Percentiles rank a stretch among this genome's conserved stretches.
phyloP scores from a whole-genome alignment of 2,797 vertebrate species.

The Philypnodon macrostomus region DNA sequence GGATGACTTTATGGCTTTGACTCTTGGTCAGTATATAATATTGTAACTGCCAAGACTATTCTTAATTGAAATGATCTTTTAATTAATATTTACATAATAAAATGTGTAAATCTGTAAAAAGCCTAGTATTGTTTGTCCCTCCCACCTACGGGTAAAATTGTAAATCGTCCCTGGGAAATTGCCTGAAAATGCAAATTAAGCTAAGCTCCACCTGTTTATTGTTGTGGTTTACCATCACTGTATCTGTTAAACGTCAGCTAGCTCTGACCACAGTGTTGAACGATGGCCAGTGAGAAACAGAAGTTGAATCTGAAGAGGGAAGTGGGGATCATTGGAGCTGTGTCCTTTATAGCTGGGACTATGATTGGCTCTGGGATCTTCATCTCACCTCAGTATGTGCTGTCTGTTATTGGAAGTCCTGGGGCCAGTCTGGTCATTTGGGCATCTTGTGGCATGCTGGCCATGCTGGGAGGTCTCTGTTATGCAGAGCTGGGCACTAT shows the following conservation, averaged over 20 bases:
- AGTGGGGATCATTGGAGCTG: constrained; percentile 75
- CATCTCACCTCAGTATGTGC: constrained; percentile 82
- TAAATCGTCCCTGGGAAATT: constrained; percentile 7
- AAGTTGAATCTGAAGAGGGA: constrained; percentile 77
- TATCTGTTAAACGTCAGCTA: too few relatives aligned
- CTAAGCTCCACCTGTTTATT: too few relatives aligned
- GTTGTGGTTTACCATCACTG: too few relatives aligned
- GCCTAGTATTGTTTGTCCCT: too few relatives aligned
- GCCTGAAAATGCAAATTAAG: too few relatives aligned
- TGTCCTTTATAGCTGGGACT: constrained; percentile 83
- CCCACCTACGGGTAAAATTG: neutral
- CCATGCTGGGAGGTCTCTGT: constrained; percentile 77
- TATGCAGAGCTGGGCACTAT: constrained; percentile 84
- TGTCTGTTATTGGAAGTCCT: constrained; percentile 79
- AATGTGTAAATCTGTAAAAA: too few relatives aligned
- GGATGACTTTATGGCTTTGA: too few relatives aligned
- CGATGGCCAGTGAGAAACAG: constrained; percentile 14
- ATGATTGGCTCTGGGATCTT: constrained; percentile 88
- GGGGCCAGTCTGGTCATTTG: constrained; percentile 82
- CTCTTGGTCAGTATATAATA: too few relatives aligned
- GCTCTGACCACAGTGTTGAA: too few relatives aligned
- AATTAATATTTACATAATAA: too few relatives aligned
- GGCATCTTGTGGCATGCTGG: constrained; percentile 76
- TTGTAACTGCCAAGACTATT: too few relatives aligned
- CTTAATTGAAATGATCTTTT: too few relatives aligned